Base-by-base conservation (phyloP, 2,797 vertebrate species). In the Sebastes minor region DNA sequence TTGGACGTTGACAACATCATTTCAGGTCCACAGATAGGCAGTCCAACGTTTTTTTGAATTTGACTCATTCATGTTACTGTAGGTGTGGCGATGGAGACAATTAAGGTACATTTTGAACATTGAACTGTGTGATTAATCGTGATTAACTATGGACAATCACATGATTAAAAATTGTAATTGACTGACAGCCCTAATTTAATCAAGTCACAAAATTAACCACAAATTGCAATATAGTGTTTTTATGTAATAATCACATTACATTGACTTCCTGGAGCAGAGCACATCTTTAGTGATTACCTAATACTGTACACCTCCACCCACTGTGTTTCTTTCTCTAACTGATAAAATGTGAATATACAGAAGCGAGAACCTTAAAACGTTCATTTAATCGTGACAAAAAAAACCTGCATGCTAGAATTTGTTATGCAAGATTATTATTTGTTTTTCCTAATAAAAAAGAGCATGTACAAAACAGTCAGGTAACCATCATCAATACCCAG, bases 1-100 rank as follows among this genome's bases (percentile, higher is more conserved):
- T 84, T 78, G 76, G 71, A 78, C 84, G 53, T 8, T 84, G 67
- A 83, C 76, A 53, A 56, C 30, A 63, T 77, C 49, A 71, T 69
- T 63, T 82, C 32, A 80, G n/a, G 70, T 73, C 63, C 67, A 65
- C 14, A 63, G 55, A 67, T 22, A 65, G 42, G 16, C 42, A 46
- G 46, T 74, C 6, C n/a, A 16, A 67, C 11, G 7, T 32, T 32
- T 1, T 32, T 25, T 23, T 57, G 0, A 16, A 71, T n/a, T 16
- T 33, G 2, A 57, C n/a, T 74, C 2, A 14, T 38, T 25, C 0
- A 28, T 55, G 38, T 12, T 1, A 49, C 11, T 49, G 2, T 1
- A 52, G 33, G 38, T 22, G 66, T 52, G 5, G 14, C 6, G 20
- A 62, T 12, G 6, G 4, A 35, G n/a, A 35, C 25, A 52, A 52